These are phyloP conservation scores for Pimpla rufipes DNA, from an alignment of 2,888 invertebrate species.

Conservation along the genomic window DNA sequence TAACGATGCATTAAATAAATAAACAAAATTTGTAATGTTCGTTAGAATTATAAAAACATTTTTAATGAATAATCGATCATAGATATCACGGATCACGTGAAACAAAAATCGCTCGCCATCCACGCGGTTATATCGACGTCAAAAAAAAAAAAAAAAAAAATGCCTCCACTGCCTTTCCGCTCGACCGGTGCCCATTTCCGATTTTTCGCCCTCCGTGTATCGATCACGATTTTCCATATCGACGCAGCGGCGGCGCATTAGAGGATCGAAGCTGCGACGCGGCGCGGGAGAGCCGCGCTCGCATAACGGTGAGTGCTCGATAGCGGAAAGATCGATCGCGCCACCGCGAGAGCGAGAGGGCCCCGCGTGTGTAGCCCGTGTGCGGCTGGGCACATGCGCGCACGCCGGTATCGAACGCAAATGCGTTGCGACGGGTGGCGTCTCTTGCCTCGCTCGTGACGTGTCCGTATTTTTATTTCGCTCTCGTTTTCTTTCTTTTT, in stretches of 20 bases:
- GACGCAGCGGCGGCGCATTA: not conserved
- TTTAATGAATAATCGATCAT: too few relatives aligned
- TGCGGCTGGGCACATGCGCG: too few relatives aligned
- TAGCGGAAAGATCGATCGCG: constrained; percentile 65
- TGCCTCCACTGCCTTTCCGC: not conserved
- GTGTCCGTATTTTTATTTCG: constrained; percentile 53
- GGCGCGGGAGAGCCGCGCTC: too few relatives aligned
- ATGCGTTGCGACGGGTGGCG: constrained; percentile 80
- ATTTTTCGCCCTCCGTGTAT: not conserved
- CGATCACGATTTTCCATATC: too few relatives aligned
- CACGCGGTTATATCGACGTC: too few relatives aligned
- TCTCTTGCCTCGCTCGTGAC: constrained; percentile 72
- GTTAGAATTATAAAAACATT: too few relatives aligned
- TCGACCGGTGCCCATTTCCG: not conserved
- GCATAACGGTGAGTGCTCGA: constrained; percentile 61
- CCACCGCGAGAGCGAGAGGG: constrained; percentile 50
- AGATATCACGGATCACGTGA: too few relatives aligned
- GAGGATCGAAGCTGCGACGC: constrained; percentile 28
- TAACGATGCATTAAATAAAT: too few relatives aligned
- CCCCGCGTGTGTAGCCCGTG: too few relatives aligned
- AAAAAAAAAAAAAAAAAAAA: too few relatives aligned
- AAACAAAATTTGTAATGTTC: too few relatives aligned
- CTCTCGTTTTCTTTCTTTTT: constrained; percentile 32
- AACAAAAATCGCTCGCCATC: too few relatives aligned
- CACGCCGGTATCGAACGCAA: constrained; percentile 75